These are phyloP conservation scores for Antechinus stuartii DNA, from an alignment of 2,113 vertebrate species.

Conservation along the genomic window DNA sequence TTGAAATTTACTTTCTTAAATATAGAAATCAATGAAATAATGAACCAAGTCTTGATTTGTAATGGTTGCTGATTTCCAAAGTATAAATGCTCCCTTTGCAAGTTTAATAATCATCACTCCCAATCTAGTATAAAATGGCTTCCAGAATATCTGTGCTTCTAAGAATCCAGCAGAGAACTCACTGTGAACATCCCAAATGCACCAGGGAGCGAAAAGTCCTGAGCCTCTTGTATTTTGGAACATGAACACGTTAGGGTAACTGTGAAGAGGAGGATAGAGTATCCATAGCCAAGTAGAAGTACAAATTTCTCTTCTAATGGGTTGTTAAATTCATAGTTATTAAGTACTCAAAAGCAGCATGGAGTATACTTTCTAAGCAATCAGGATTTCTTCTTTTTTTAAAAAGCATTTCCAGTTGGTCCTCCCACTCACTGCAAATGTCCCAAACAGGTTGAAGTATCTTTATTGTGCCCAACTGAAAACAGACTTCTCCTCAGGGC, in stretches of 20 bases:
- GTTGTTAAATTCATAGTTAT: neutral
- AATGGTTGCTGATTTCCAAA: neutral
- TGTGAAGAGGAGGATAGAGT: neutral
- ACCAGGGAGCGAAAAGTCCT: neutral
- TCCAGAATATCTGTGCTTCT: neutral
- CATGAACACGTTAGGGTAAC: neutral
- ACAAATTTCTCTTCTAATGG: neutral
- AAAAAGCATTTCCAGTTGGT: conserved; percentile 4
- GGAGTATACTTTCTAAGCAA: neutral
- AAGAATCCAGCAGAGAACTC: neutral
- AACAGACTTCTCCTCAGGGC: neutral
- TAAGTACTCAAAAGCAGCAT: neutral
- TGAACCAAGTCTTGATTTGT: neutral
- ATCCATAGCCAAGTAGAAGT: conserved; percentile 24
- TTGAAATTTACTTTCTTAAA: neutral
- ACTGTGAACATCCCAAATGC: neutral
- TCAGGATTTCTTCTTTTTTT: neutral
- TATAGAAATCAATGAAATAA: neutral
- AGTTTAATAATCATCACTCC: neutral
- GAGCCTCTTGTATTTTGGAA: neutral
- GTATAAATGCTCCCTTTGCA: neutral
- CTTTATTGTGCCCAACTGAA: conserved; percentile 34
- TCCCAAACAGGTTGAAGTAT: conserved; percentile 10
- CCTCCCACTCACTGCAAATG: neutral
- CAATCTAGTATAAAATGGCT: neutral